Base-by-base conservation (phyloP, 1,140 invertebrate species). In the Aphelinus atriplicis region DNA sequence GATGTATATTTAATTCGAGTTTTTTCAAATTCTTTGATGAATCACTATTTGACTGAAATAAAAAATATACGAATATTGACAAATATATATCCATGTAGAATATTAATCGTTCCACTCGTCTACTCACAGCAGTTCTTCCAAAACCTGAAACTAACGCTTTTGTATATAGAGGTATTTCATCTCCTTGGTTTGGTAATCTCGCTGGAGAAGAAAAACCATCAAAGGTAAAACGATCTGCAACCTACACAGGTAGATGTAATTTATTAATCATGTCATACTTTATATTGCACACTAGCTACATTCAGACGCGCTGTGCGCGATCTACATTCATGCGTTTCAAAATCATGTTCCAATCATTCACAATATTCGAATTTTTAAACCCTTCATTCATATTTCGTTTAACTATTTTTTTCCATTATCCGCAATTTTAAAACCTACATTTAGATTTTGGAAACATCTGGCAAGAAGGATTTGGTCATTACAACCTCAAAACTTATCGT, bases 1-100 rank as follows among this genome's bases (percentile, higher is more conserved):
- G 26, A 3, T n/a, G 3, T 45, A 76, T 57, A 1, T 53, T 42
- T 62, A 76, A 48, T 42, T 48, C n/a, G 61, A 58, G 45, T n/a
- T 72, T 42, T 63, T 72, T 56, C n/a, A 76, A 66, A 43, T 2
- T 10, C 55, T 68, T 67, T 9, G 70, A 61, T 5, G 62, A 7
- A 1, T 5, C 7, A 56, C 45, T 43, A 2, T 50, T n/a, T 56
- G 55, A 10, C 67, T 71, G 46, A 10, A 62, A 71, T 26, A 26
- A 7, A 4, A 65, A 58, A 43, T 26, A 26, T 26, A 26, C 26
- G 26, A 26, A 26, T 26, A 26, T 26, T 26, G 26, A 26, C 26
- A 26, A 26, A 26, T 26, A 26, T 26, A 26, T 26, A 26, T 26
- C 26, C 26, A 26, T 26, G 26, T 0, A 26, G 26, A 26, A 0